Evolutionary conservation across 2,113 vertebrate species (phyloP).

Genomic region (Brienomyrus brachyistius): DNA sequence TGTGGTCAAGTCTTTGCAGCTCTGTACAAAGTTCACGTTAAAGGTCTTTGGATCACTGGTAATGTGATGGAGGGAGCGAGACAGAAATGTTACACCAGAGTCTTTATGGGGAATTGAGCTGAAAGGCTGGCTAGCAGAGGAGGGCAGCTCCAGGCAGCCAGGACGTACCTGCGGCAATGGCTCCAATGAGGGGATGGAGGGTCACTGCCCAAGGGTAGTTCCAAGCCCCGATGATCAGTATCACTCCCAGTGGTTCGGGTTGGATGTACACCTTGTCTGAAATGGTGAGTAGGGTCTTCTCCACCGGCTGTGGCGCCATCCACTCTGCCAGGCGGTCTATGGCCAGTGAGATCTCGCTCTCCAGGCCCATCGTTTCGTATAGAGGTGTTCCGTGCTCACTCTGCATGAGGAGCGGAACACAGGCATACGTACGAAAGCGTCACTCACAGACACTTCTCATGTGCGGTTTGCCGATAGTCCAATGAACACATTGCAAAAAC

Average conservation of each 20-base stretch:
- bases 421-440: not conserved
- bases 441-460: not conserved
- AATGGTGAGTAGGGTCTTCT: constrained; percentile 66
- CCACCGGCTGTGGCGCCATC: constrained; percentile 62
- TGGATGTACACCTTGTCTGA: constrained; percentile 68
- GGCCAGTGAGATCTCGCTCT: constrained; percentile 60
- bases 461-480: not conserved
- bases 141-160: not conserved
- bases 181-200: constrained; percentile 77
- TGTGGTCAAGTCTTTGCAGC: not conserved
- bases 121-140: not conserved
- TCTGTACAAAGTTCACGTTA: not conserved
- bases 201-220: constrained; percentile 81
- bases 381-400: constrained; percentile 53
- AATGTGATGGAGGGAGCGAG: no score
- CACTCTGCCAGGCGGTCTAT: constrained; percentile 69
- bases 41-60: not conserved
- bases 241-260: constrained; percentile 76
- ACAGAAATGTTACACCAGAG: not conserved
- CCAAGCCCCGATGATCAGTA: constrained; percentile 85
- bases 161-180: constrained; percentile 78
- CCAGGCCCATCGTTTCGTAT: constrained; percentile 64
- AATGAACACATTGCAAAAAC: not conserved
- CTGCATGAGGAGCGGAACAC: constrained; percentile 31
- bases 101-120: no score